Evolutionary conservation across 2,888 invertebrate species (phyloP), one percentile per base, ranked within the genome.

Genomic region (Amiota mariae): DNA sequence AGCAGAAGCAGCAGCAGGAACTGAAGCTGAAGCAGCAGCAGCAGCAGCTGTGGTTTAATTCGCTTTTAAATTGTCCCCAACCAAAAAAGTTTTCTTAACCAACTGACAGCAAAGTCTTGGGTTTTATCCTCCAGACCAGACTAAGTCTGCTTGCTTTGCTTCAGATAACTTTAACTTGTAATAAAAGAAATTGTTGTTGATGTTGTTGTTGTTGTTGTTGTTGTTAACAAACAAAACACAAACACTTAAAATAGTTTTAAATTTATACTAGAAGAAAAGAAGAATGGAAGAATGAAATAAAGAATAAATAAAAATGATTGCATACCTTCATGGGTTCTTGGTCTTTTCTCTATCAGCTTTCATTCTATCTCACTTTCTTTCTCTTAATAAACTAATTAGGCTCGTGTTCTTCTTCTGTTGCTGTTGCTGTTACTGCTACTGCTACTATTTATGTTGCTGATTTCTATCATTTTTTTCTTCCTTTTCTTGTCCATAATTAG

Each of bases 21-120:
- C 54, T 8, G 54, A 6, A 13, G 36, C 6, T 36, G 36, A 6
- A 36, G 36, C 36, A 6, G 36, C 1, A 4, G 36, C 8, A 54
- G 70, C 73, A 72, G 75, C 82, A 78, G 79, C 81, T 82, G 82
- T 73, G 81, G 85, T 84, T 84, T 85, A 83, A 83, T 83, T 83
- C 85, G 80, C 85, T 83, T 83, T 83, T 83, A 83, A 83, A 85
- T 84, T 85, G 79, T 72, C 71, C 73, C 75, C 36, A 36, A 36
- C 36, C 36, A 36, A 36, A 36, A 36, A 36, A 36, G 36, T 36
- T 36, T 36, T 36, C 0, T 6, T 6, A 36, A 36, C 36, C 36
- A 36, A 36, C 36, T 36, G 36, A 36, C 36, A 36, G 36, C 8
- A 36, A 36, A 36, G 36, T 36, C 36, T 36, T 36, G 36, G 36